These are phyloP conservation scores for Chelonia mydas DNA, from an alignment of 2,797 vertebrate genomes.

Conservation along the genomic window DNA sequence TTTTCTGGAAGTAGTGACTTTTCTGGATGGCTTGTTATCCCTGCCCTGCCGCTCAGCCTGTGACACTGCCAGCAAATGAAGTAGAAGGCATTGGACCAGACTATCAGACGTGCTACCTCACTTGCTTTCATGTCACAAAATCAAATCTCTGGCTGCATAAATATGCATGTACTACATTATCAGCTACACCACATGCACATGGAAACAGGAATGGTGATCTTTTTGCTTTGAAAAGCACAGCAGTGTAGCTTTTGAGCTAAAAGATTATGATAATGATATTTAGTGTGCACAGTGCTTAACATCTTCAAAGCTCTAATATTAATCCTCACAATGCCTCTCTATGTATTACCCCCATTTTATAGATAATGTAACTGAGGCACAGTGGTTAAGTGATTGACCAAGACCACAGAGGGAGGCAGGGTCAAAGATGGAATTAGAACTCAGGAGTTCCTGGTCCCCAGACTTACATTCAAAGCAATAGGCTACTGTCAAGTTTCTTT, in stretches of 20 bases:
- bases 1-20: background rate
- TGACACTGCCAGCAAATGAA: background rate
- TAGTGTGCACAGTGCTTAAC: background rate
- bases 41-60: background rate
- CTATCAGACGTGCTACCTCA: background rate
- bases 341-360: background rate
- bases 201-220: background rate
- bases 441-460: background rate
- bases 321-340: background rate
- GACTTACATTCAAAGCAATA: background rate
- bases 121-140: constrained; percentile 32
- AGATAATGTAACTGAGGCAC: background rate
- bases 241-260: background rate
- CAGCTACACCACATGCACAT: fast-evolving
- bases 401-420: background rate
- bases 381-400: background rate
- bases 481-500: too few relatives aligned
- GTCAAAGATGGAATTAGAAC: background rate
- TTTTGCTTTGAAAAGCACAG: constrained; percentile 16
- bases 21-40: background rate
- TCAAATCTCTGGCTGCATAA: background rate
- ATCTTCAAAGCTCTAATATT: background rate
- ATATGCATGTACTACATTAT: fast-evolving
- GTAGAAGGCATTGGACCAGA: background rate
- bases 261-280: constrained; percentile 54